Conservation (phyloP, 1,140 invertebrate genomes). For the Tribolium madens region DNA sequence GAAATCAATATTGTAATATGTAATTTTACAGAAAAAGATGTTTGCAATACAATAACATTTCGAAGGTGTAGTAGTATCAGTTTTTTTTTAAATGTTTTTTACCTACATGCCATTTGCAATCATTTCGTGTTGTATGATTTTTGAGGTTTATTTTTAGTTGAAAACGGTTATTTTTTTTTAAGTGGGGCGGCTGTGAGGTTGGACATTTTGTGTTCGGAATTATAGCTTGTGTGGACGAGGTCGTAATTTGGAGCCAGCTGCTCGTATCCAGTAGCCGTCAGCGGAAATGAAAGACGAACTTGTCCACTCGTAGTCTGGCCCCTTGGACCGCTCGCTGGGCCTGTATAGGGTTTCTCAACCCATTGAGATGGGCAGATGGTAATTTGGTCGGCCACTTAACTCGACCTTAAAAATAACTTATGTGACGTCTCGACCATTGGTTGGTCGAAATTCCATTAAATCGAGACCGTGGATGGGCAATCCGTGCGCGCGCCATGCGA, state of each 20-base stretch:
- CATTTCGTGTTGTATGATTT: too few species aligned
- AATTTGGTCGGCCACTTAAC: conserved; percentile 26
- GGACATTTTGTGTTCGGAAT: too few species aligned
- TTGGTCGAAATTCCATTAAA: conserved; percentile 29
- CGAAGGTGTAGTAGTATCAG: too few species aligned
- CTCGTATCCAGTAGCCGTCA: conserved; percentile 26
- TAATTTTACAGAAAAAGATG: too few species aligned
- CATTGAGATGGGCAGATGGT: conserved; percentile 34
- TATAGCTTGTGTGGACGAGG: too few species aligned
- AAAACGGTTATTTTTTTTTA: too few species aligned
- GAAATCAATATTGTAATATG: too few species aligned
- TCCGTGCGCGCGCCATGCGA: not conserved
- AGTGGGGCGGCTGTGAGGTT: too few species aligned
- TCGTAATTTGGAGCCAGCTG: not conserved
- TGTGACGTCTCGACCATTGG: not conserved
- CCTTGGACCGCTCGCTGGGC: conserved; percentile 18
- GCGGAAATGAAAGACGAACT: conserved; percentile 35
- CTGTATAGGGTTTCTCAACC: conserved; percentile 27
- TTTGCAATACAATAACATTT: too few species aligned
- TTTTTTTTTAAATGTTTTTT: too few species aligned
- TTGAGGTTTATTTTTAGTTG: too few species aligned
- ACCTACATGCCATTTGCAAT: too few species aligned
- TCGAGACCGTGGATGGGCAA: conserved; percentile 2
- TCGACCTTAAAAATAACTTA: conserved; percentile 36
- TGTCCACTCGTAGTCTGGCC: conserved; percentile 20